A percentile compares a stretch with the other conserved stretches of the same genome.
Evolutionary conservation across 2,113 vertebrate species (phyloP).

Genomic region (Odocoileus virginianus): DNA sequence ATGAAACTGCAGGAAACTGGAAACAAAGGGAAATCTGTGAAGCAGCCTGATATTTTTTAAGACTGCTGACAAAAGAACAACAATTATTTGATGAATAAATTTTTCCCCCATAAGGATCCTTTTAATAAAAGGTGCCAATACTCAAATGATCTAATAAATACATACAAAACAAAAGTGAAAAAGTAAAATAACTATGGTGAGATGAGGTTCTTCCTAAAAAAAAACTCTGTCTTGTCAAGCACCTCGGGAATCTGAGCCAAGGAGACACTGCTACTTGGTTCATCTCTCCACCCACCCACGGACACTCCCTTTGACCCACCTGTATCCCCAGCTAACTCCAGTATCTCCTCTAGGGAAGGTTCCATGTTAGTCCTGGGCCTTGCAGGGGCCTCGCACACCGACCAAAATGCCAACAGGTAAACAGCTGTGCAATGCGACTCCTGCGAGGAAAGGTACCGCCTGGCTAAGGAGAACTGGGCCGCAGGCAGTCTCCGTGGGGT

Average conservation of each 20-base stretch:
- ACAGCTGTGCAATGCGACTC: neutral
- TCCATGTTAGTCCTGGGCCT: neutral
- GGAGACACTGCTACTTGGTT: neutral
- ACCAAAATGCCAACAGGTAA: neutral
- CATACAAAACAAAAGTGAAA: slow-evolving; percentile 29
- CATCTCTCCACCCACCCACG: neutral
- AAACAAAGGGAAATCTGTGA: neutral
- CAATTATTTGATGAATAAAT: slow-evolving; percentile 20
- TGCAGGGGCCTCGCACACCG: neutral
- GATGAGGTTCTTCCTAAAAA: slow-evolving; percentile 59
- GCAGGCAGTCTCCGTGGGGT: neutral
- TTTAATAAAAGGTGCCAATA: slow-evolving; percentile 61
- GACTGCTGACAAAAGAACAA: neutral
- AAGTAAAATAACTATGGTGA: slow-evolving; percentile 56
- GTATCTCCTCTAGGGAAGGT: neutral
- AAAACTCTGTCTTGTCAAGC: slow-evolving; percentile 7
- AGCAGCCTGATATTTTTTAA: neutral
- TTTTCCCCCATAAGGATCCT: neutral
- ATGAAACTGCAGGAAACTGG: neutral
- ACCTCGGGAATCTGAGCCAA: slow-evolving; percentile 2
- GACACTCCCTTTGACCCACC: slow-evolving; percentile 28
- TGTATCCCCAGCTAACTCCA: neutral
- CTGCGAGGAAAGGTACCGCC: neutral
- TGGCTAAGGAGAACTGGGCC: neutral
- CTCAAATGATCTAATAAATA: slow-evolving; percentile 70